Base-by-base conservation (phyloP, 2,888 invertebrate species). In the Malachius bipustulatus region DNA sequence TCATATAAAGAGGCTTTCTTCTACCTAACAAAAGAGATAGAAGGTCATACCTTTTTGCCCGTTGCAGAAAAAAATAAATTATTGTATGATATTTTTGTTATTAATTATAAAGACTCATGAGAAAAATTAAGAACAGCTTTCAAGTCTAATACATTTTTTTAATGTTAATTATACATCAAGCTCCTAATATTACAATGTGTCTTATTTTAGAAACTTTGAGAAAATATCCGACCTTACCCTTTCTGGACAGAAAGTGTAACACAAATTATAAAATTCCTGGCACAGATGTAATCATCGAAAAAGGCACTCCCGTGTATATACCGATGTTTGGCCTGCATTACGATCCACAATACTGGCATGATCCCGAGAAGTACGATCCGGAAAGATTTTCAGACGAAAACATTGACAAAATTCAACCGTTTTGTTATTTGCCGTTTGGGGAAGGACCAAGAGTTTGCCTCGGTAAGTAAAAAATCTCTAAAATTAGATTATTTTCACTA, bases 201-300 rank as follows among this genome's bases (percentile, higher is more conserved):
- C n/a, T n/a, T n/a, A n/a, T 49, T 49, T 29, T 48, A 56, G 62
- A 63, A 50, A 56, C 58, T 1, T 45, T 63, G 16, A 43, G 63
- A 16, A 49, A 56, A 32, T 59, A 57, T 37, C 59, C 64, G 4
- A 55, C 57, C 4, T 46, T 54, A 2, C 46, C 51, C 3, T 43
- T 52, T 10, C 30, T 55, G 32, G 44, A 45, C 26, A 40, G 54
- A 34, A 32, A 42, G 29, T 48, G 50, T 26, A 41, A 45, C 3
- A 39, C 47, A 35, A 42, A 50, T 10, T 55, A 49, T 33, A 36
- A 43, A 3, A 32, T 48, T 16, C 44, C 44, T 4, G 42, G 43
- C 10, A 43, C 48, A 2, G 40, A 46, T n/a, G 28, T 46, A 10
- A 32, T 35, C 9, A 48, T 55, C 10, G 46, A 53, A 28, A 49